Conservation (phyloP, 2,888 invertebrate species). For the Diaprepes abbreviatus region DNA sequence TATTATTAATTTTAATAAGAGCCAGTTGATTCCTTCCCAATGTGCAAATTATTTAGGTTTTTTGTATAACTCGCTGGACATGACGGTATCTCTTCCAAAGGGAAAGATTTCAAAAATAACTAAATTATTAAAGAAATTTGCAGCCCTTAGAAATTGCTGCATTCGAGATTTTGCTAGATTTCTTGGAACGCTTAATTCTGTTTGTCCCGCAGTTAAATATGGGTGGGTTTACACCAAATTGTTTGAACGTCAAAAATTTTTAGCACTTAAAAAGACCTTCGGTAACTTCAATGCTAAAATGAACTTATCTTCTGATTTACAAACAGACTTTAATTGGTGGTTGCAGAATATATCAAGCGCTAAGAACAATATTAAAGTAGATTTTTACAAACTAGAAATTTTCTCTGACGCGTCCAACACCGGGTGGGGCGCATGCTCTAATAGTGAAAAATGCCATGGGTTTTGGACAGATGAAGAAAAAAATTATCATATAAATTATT, state of each 20-base stretch:
- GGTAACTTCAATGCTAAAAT: slow-evolving; percentile 45
- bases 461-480: slow-evolving; percentile 47
- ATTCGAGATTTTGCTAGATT: no score
- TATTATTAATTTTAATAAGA: slow-evolving; percentile 46
- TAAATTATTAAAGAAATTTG: no score
- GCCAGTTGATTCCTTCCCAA: slow-evolving; percentile 33
- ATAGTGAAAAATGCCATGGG: slow-evolving; percentile 37
- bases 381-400: slow-evolving; percentile 33
- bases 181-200: slow-evolving; percentile 49
- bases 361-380: no score
- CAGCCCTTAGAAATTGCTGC: no score
- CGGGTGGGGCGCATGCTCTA: slow-evolving; percentile 51
- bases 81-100: no score
- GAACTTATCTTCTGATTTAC: no score
- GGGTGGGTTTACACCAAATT: no score
- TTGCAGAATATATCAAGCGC: slow-evolving; percentile 27
- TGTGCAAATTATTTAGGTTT: slow-evolving; percentile 46
- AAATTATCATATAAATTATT: slow-evolving; percentile 49
- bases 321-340: no score
- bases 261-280: no score
- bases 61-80: slow-evolving; percentile 42
- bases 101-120: no score
- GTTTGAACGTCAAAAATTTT: no score
- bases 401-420: slow-evolving; percentile 51
- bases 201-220: no score